Evolutionary conservation across 2,888 invertebrate species (phyloP), one percentile per base, ranked within the genome.

Genomic region (Tetramorium bicarinatum): DNA sequence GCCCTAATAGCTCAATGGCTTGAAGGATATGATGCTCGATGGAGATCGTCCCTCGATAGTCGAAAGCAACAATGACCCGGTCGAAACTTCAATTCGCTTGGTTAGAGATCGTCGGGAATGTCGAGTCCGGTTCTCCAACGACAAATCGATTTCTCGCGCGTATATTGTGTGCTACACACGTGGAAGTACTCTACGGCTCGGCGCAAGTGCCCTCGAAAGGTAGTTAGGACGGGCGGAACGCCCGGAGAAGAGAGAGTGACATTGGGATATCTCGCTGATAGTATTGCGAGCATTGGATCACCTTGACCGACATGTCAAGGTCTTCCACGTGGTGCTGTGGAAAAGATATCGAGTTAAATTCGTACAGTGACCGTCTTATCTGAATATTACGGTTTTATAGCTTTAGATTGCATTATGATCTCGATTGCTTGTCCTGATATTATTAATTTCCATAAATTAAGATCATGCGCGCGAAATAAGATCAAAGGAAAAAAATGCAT

Each of bases 21-120:
- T 4, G 44, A 71, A 47, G 34, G 34, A 59, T 34, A 34, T 34
- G 29, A 34, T 56, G 44, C 89, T 87, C 84, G 85, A 87, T 90
- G 87, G 87, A 91, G 91, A 92, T 92, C 91, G 87, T 91, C 89
- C 90, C 89, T 89, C 85, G 91, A 90, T 88, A 87, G 77, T 69
- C 87, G 88, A 89, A 87, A 90, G 90, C 92, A 90, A 91, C 91
- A 92, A 92, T 91, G 91, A 92, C 87, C 85, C 89, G 89, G 80
- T 86, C 89, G 87, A 91, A 92, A 92, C 91, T 92, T 90, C 90
- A 85, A 72, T 69, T 79, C 79, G 83, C 11, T 67, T 15, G 41
- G 9, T 52, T 79, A 77, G 87, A 88, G 87, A 89, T 87, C 89
- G 87, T 84, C 83, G 74, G 87, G 89, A 88, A 88, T 90, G 86